phyloP scores from a whole-genome alignment of 2,113 vertebrate species.

The Leucopternis melanops region DNA sequence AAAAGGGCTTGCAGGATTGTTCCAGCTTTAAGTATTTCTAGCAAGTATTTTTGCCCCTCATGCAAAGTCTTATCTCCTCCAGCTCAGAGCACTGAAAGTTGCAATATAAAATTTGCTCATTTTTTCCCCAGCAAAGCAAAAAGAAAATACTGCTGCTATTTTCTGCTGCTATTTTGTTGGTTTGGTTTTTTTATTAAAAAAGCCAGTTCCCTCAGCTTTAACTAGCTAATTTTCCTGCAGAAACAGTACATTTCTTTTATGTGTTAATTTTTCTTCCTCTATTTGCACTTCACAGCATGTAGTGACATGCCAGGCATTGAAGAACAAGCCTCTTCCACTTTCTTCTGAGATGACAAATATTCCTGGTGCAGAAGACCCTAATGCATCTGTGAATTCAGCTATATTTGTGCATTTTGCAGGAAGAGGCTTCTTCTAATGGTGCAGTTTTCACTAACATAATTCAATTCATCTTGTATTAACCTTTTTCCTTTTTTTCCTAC shows the following conservation, averaged over 20 bases:
- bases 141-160: not conserved
- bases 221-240: slow-evolving; percentile 33
- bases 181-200: not conserved
- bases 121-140: not conserved
- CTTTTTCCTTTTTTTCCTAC: not conserved
- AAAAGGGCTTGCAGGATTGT: not conserved
- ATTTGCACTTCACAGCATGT: slow-evolving; percentile 52
- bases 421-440: slow-evolving; percentile 13
- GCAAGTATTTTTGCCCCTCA: not conserved
- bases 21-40: not conserved
- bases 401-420: slow-evolving; percentile 10
- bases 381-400: slow-evolving; percentile 34
- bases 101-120: not conserved
- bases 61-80: not conserved
- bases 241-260: slow-evolving; percentile 55
- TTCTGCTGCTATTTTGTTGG: not conserved
- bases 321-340: slow-evolving; percentile 27
- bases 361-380: slow-evolving; percentile 7
- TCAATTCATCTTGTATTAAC: not conserved
- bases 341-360: slow-evolving; percentile 33
- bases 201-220: not conserved
- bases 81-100: not conserved
- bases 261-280: slow-evolving; percentile 62
- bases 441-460: slow-evolving; percentile 9
- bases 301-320: slow-evolving; percentile 28